phyloP scores from a whole-genome alignment of 2,888 invertebrate species.

The Ectemnius cavifrons region DNA sequence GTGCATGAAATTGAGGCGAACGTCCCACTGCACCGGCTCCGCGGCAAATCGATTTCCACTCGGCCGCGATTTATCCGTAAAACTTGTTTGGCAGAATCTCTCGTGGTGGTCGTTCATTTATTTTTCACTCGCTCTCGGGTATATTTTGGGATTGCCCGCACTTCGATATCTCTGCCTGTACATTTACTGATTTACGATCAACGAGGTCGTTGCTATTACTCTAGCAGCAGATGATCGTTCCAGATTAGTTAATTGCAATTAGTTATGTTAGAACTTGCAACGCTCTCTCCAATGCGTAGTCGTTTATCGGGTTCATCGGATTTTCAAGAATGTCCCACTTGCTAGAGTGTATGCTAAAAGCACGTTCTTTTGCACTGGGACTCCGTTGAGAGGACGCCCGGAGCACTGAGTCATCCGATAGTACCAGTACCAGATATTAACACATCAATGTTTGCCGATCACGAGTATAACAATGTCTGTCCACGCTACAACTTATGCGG shows the following conservation, averaged over 20 bases:
- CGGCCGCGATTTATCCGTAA: background rate
- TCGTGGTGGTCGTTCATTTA: background rate
- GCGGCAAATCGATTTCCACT: background rate
- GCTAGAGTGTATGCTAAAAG: background rate
- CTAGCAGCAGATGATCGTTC: background rate
- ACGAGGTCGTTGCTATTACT: background rate
- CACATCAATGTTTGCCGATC: background rate
- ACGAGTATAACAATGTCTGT: too few species aligned
- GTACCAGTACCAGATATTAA: background rate
- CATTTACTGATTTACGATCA: background rate
- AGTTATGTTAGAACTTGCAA: background rate
- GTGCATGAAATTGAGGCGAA: background rate
- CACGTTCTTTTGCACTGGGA: background rate
- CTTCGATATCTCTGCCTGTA: too few species aligned
- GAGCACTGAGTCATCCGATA: background rate
- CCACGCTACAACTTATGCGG: too few species aligned
- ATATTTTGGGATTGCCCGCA: constrained; percentile 8
- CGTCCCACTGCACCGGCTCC: too few species aligned
- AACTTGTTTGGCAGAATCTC: background rate
- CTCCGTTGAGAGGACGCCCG: background rate
- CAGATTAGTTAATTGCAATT: background rate
- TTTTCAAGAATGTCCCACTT: background rate
- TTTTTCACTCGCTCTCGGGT: constrained; percentile 1
- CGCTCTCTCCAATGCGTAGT: background rate
- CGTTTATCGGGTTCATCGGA: background rate